Evolutionary conservation across 1,140 invertebrate species (phyloP).

Genomic region (Cyclargus thomasi): DNA sequence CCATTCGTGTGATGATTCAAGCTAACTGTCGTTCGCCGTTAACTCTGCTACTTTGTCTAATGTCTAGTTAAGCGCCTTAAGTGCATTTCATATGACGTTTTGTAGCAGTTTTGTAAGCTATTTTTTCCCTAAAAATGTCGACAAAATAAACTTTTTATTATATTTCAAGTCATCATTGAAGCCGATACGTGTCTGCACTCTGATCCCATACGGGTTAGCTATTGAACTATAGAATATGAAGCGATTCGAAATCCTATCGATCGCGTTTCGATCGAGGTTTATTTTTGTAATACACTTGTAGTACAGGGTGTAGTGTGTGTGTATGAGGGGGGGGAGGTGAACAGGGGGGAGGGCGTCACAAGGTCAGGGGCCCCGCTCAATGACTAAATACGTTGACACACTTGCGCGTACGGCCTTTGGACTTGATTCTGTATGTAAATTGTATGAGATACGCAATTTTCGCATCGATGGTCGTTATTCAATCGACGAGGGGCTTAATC

Average conservation of each 20-base stretch:
- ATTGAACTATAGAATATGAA: background rate
- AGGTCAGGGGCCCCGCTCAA: constrained; percentile 51
- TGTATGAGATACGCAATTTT: background rate
- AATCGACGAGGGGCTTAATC: background rate
- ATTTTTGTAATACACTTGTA: background rate
- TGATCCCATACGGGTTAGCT: background rate
- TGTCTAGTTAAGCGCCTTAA: no score
- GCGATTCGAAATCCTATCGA: background rate
- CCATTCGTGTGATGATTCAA: constrained; percentile 6
- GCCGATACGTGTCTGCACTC: no score
- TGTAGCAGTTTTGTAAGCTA: no score
- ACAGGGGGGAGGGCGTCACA: constrained; percentile 31
- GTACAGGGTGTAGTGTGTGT: constrained; percentile 3
- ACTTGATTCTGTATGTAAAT: background rate
- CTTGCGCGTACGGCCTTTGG: constrained; percentile 20
- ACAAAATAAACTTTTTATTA: no score
- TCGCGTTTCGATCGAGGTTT: background rate
- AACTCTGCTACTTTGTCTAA: background rate
- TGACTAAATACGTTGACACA: constrained; percentile 23
- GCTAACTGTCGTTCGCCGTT: constrained; percentile 3
- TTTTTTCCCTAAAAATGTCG: no score
- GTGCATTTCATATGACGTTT: no score
- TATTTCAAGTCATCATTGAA: no score
- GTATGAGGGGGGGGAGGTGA: constrained; percentile 14
- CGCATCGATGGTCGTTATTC: background rate